Evolutionary conservation across 2,113 vertebrate species (phyloP), one percentile per base, ranked within the genome.

Genomic region (Neodon shergylaensis): DNA sequence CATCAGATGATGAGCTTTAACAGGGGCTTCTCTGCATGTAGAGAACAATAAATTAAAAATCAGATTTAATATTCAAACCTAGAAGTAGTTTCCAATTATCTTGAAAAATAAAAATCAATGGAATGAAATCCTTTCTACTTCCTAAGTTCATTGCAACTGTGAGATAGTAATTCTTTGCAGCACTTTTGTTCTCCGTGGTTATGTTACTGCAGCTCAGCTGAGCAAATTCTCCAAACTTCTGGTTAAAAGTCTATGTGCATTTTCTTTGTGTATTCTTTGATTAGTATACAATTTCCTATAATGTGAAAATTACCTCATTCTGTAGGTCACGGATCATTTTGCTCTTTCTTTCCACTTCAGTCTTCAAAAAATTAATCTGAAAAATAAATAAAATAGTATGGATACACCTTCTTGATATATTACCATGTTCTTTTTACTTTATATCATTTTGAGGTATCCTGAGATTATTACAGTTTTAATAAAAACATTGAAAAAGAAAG

Each of bases 311-410:
- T 99, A 99, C 99, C 99, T 99, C 99, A 16, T 99, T 99, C 96
- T 99, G 99, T 65, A 99, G 98, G 97, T 99, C 99, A 97, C 99
- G 99, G 95, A 99, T 99, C 98, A 99, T 99, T 99, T 99, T 99
- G 97, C 97, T 99, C 97, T 99, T 99, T 97, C 99, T 99, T 98
- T 99, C 99, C 99, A 99, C 99, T 98, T 99, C 99, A 94, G 99
- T 99, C 98, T 99, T 99, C 78, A 99, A 98, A 97, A 99, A 99
- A 97, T 99, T 99, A 95, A 99, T 99, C 99, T 99, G 94, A 42
- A 98, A 58, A 98, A 95, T 78, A 39, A 95, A 91, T 26, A 95
- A 7, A 97, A 96, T 74, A 92, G n/a, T 77, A 95, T 74, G 11
- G 90, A 84, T 49, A 49, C 0, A 49, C 6, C 39, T 65, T 82